phyloP scores from a whole-genome alignment of 2,888 invertebrate species.

The Trichacis sp. region DNA sequence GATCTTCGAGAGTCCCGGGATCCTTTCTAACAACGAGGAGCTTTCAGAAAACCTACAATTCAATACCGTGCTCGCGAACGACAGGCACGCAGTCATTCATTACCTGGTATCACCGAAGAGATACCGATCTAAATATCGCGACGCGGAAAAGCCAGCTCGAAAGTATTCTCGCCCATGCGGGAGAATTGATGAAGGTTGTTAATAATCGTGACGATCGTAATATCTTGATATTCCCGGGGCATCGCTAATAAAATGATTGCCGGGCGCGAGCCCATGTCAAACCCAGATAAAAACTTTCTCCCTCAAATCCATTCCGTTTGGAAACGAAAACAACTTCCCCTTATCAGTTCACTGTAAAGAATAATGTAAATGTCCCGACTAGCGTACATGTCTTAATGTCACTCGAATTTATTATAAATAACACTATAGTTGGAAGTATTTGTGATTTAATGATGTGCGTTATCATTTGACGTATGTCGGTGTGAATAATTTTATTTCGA shows the following conservation, averaged over 20 bases:
- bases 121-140: slow-evolving; percentile 9
- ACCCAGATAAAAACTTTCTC: neutral
- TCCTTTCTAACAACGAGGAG: slow-evolving; percentile 11
- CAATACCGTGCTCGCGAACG: slow-evolving; percentile 11
- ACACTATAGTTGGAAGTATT: too few relatives aligned
- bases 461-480: too few relatives aligned
- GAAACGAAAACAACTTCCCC: neutral
- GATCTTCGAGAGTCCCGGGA: neutral
- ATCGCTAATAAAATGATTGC: neutral
- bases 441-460: too few relatives aligned
- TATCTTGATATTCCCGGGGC: slow-evolving; percentile 3
- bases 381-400: too few relatives aligned
- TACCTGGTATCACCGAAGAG: neutral
- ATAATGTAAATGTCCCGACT: too few relatives aligned
- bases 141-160: neutral
- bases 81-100: slow-evolving; percentile 8
- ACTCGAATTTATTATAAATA: too few relatives aligned
- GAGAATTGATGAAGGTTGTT: slow-evolving; percentile 4
- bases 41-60: slow-evolving; percentile 11
- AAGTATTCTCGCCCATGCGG: neutral
- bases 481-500: too few relatives aligned
- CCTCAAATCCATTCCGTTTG: neutral
- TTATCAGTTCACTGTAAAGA: neutral
- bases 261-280: neutral
- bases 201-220: slow-evolving; percentile 1